Base-by-base conservation (phyloP, 2,113 vertebrate species). In the Seriola quinqueradiata region DNA sequence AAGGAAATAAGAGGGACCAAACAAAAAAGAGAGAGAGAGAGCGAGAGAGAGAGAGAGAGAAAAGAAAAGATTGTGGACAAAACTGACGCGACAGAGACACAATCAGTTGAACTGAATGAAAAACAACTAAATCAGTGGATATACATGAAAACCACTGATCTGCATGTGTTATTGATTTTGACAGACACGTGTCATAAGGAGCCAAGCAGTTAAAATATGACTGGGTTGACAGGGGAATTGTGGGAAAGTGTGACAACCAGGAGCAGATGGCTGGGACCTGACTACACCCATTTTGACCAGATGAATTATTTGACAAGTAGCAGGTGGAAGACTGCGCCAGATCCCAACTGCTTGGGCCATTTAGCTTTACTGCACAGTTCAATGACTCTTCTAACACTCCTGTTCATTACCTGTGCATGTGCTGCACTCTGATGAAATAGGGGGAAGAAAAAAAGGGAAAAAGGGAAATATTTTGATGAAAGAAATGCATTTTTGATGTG, bases 261-360 rank as follows among this genome's bases (percentile, higher is more conserved):
- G 63, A 81, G 74, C 77, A 81, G 77, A 80, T 83, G 73, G 76
- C 48, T 65, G 57, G 50, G 63, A 60, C 67, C 46, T 66, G 83
- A 48, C 54, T 72, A 19, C 40, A 38, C 36, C 71, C 44, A 50
- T 44, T 78, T 74, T 75, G 50, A 79, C 61, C 70, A 70, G 67
- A n/a, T 79, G 70, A 73, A 67, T 71, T 83, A 81, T 79, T 81
- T 84, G 60, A 79, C 65, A 83, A 63, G 66, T 69, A 72, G 42
- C 70, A 84, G 79, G 70, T 73, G 75, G 77, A 81, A 54, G 59
- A 54, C 54, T 67, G 23, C 61, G 61, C 54, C 7, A 1, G 69
- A 74, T 52, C 34, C 59, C 13, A 32, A 70, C 54, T 48, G 34
- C 48, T 70, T 28, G 50, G 44, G 11, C 34, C 61, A 57, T 76